Base-by-base conservation (phyloP, 2,888 invertebrate species). In the Fragum whitleyi region DNA sequence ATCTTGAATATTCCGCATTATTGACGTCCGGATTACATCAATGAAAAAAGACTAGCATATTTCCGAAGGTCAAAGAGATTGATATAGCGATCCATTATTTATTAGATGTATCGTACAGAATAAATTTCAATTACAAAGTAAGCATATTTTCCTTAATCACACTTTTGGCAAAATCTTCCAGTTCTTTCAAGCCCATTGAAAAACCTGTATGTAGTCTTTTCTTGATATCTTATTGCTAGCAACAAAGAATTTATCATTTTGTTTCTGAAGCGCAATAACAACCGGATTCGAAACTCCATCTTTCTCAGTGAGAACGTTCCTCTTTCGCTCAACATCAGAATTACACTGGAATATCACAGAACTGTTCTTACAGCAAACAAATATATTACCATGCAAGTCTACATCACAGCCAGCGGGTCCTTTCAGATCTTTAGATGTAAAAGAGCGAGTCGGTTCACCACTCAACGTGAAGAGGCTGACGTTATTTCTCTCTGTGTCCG, bases 321-420 rank as follows among this genome's bases (percentile, higher is more conserved):
- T 23, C 14, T 57, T 57, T 23, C n/a, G 2, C 5, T 57, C 57
- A 11, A 9, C 26, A 57, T 57, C 57, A 5, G 57, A 57, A 26
- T 11, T 7, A 47, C 32, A 42, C 51, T 16, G 29, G 51, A 59
- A 65, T n/a, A 81, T 39, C 11, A 47, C n/a, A 47, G 47, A 47
- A 32, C 61, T 61, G 32, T 32, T 32, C 28, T 61, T 28, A n/a
- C 61, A 61, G 26, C 81, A 81, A 2, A 84, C 79, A 39, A 79
- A 81, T 7, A 78, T 67, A 23, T 81, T 70, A 3, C 79, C 79
- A 6, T 71, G 47, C 28, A 42, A 51, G 61, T 84, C 81, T 11
- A 79, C 26, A n/a, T 76, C 84, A 19, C 79, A 42, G 7, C 81
- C 78, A 11, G 70, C 26, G 3, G 84, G 84, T 16, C 68, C 57